Base-by-base conservation (phyloP, 1,140 invertebrate species). In the Drosophila repleta region DNA sequence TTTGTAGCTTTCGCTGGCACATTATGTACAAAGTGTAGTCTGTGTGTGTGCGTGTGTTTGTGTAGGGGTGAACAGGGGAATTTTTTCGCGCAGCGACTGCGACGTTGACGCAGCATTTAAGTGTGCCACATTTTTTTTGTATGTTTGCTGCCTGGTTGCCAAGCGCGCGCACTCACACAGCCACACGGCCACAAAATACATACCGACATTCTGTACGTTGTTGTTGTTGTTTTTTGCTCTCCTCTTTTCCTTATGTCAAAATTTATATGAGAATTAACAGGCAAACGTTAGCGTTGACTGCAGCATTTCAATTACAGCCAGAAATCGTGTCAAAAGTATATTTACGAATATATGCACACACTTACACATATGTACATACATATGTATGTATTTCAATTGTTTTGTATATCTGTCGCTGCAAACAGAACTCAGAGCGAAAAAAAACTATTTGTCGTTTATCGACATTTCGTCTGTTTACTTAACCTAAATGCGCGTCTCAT, bases 201-300 rank as follows among this genome's bases (percentile, higher is more conserved):
- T 51, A 70, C 57, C 43, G 32, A n/a, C 55, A 60, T 29, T 65
- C 51, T 71, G 17, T 49, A n/a, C n/a, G n/a, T n/a, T n/a, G n/a
- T n/a, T n/a, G n/a, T n/a, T n/a, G n/a, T 66, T 68, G 43, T 56
- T 26, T 49, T 15, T 43, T 49, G 20, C 41, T 49, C 62, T 74
- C 76, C 67, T 77, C 35, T 15, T 41, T 43, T 35, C 73, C 64
- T 82, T 88, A 76, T 85, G 81, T 81, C 81, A 88, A 63, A 87
- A 83, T 88, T 79, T 75, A 88, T 88, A 64, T 75, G 82, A 88
- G 82, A 88, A 87, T 87, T 87, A 84, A 79, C 74, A 79, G 76
- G 66, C 66, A 82, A 35, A 63, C 53, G 65, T 71, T 67, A 71
- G 67, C 79, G 79, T 78, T 88, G 78, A 87, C 82, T 87, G 82